A percentile compares a stretch with the other conserved stretches of the same genome.
phyloP scores from a whole-genome alignment of 2,888 invertebrate species.

The Hirtodrosophila duncani region DNA sequence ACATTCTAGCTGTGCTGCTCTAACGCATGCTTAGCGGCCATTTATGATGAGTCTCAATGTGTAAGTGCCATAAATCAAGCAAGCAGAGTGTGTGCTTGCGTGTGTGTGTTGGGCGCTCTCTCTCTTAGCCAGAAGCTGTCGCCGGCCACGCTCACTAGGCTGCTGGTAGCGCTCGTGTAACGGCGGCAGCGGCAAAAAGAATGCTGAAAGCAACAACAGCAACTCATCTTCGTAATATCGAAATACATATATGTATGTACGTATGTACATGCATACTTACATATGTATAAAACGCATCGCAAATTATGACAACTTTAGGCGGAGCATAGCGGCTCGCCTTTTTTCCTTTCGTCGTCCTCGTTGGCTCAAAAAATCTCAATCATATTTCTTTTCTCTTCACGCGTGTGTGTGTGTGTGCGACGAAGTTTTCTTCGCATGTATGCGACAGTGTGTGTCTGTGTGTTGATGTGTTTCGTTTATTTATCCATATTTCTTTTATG shows the following conservation, averaged over 20 bases:
- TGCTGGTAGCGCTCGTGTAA: neutral
- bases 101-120: constrained; percentile 26
- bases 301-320: constrained; percentile 79
- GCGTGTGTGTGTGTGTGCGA: neutral
- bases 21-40: constrained; percentile 35
- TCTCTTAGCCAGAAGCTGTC: neutral
- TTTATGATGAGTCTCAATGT: constrained; percentile 26
- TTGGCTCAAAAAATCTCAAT: constrained; percentile 48
- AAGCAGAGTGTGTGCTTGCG: constrained; percentile 1
- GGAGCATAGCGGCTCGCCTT: constrained; percentile 69
- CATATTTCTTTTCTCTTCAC: constrained; percentile 47
- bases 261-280: constrained; percentile 38
- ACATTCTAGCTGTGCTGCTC: constrained; percentile 49
- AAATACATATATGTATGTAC: constrained; percentile 32
- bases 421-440: constrained; percentile 3
- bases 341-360: constrained; percentile 25
- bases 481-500: constrained; percentile 57
- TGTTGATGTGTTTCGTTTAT: constrained; percentile 37
- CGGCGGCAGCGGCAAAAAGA: constrained; percentile 5
- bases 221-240: constrained; percentile 8
- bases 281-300: constrained; percentile 62
- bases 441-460: neutral
- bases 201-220: neutral
- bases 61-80: constrained; percentile 15
- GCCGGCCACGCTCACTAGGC: constrained; percentile 1